phyloP scores from a whole-genome alignment of 2,797 vertebrate genomes.

The Rallus crepitans region DNA sequence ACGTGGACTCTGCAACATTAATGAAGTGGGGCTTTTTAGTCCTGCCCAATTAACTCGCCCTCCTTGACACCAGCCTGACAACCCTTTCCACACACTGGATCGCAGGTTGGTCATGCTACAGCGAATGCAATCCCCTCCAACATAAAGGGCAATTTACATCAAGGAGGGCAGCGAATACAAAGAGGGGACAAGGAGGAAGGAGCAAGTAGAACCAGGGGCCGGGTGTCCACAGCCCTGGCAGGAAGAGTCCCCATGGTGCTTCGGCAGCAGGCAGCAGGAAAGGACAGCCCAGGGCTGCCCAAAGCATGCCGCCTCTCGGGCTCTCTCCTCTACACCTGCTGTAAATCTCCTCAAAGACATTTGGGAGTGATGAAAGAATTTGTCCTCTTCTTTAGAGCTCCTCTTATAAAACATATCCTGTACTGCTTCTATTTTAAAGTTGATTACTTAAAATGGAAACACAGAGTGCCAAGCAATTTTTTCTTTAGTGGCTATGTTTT shows the following conservation, averaged over 20 bases:
- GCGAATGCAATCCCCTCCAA: accelerated
- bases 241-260: background rate
- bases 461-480: slow-evolving; percentile 58
- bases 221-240: background rate
- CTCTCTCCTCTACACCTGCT: slow-evolving; percentile 45
- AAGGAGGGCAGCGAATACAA: accelerated
- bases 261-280: background rate
- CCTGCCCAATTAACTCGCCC: background rate
- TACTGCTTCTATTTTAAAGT: slow-evolving; percentile 67
- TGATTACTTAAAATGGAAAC: slow-evolving; percentile 71
- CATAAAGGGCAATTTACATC: background rate
- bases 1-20: background rate
- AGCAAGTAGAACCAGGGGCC: background rate
- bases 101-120: background rate
- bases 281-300: background rate
- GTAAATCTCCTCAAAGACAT: slow-evolving; percentile 54
- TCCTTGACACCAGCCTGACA: background rate
- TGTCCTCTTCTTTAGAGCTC: slow-evolving; percentile 52
- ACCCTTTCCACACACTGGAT: background rate
- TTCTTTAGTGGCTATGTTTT: slow-evolving; percentile 55
- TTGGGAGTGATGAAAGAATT: slow-evolving; percentile 59
- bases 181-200: background rate
- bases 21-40: background rate
- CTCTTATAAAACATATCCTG: slow-evolving; percentile 71
- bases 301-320: background rate